Conservation (phyloP, 2,888 invertebrate species). For the Athalia circularis region DNA sequence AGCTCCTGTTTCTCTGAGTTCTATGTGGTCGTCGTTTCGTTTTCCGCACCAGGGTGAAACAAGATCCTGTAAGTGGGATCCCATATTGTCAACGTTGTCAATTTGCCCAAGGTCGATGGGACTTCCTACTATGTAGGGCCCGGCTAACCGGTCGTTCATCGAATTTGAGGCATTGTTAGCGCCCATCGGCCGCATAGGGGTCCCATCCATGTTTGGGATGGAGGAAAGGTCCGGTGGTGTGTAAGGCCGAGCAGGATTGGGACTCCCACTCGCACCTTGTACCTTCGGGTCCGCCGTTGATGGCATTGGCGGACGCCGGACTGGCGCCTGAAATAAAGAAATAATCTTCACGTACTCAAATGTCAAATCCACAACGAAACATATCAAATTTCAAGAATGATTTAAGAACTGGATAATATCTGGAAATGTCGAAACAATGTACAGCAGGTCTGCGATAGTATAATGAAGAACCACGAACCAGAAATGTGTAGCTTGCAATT, state of each 20-base stretch:
- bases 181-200: conserved; percentile 56
- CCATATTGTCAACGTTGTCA: conserved; percentile 71
- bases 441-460: too few relatives aligned
- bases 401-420: not conserved
- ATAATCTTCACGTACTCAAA: conserved; percentile 8
- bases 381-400: conserved; percentile 20
- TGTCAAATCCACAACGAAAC: not conserved
- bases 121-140: conserved; percentile 69
- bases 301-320: conserved; percentile 70
- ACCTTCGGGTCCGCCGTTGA: conserved; percentile 67
- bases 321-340: conserved; percentile 65
- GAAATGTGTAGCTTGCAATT: too few relatives aligned
- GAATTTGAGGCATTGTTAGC: conserved; percentile 59
- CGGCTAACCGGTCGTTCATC: conserved; percentile 44
- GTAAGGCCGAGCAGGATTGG: conserved; percentile 63
- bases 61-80: conserved; percentile 59
- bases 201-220: conserved; percentile 72
- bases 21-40: conserved; percentile 68
- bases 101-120: conserved; percentile 70
- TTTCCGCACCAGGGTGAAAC: conserved; percentile 53
- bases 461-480: too few relatives aligned
- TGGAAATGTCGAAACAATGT: too few relatives aligned
- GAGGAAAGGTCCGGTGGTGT: conserved; percentile 71
- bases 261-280: conserved; percentile 56
- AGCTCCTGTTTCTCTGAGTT: conserved; percentile 64